A percentile compares a stretch with the other conserved stretches of the same genome.
Evolutionary conservation across 2,888 invertebrate genomes (phyloP).

Genomic region (Himalopsyche anomala): DNA sequence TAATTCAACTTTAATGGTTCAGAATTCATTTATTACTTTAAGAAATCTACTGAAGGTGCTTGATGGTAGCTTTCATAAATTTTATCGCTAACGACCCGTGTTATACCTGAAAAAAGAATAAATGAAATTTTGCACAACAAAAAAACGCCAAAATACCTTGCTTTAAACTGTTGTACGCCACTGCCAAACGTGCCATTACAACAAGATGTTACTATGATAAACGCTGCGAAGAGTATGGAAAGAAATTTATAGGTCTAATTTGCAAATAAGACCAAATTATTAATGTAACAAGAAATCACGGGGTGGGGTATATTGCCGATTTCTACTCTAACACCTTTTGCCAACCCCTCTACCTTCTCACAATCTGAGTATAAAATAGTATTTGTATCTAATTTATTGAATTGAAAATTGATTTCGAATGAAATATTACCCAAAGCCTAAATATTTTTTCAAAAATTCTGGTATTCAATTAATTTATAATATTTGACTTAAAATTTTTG

Average conservation of each 20-base stretch:
- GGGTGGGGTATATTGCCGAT: background rate
- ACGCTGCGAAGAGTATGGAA: conserved; percentile 60
- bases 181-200: conserved; percentile 53
- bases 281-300: conserved; percentile 25
- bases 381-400: background rate
- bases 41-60: no score
- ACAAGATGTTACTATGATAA: conserved; percentile 61
- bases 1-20: no score
- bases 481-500: no score
- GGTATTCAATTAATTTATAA: no score
- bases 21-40: no score
- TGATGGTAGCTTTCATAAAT: no score
- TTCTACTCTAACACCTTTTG: conserved; percentile 1
- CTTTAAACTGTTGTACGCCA: background rate
- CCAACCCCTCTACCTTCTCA: background rate
- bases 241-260: conserved; percentile 64
- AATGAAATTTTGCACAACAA: no score
- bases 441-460: no score
- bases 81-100: no score
- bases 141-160: no score
- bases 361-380: background rate
- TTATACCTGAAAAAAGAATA: no score
- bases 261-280: conserved; percentile 54
- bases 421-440: no score
- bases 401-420: background rate